Conservation (phyloP, 2,797 vertebrate species). For the Orestias chungarensis region DNA sequence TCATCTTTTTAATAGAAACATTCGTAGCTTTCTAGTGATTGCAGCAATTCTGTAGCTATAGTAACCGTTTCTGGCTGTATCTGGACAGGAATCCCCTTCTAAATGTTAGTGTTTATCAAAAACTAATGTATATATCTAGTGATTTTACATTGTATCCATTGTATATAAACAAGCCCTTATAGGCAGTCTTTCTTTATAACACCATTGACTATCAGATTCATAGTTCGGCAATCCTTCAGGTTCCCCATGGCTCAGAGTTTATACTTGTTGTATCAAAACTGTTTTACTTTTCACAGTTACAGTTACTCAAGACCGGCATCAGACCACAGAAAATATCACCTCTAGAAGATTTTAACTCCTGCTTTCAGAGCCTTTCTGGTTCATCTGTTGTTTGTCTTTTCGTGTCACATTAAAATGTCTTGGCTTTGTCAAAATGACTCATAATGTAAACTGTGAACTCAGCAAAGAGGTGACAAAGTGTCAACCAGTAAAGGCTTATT, state of each 20-base stretch:
- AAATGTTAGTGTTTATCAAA: too few species aligned
- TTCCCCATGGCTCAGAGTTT: not conserved
- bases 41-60: not conserved
- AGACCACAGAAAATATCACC: slow-evolving; percentile 20
- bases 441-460: slow-evolving; percentile 65
- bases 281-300: not conserved
- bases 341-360: slow-evolving; percentile 19
- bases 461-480: slow-evolving; percentile 70
- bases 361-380: slow-evolving; percentile 23
- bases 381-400: slow-evolving; percentile 55
- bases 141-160: too few species aligned
- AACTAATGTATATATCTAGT: too few species aligned
- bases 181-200: not conserved
- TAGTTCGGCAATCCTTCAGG: not conserved
- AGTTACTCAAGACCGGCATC: slow-evolving; percentile 8
- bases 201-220: not conserved
- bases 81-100: too few species aligned
- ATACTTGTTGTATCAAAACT: not conserved
- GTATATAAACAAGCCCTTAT: too few species aligned
- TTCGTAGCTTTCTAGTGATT: not conserved
- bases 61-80: too few species aligned
- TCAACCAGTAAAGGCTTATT: slow-evolving; percentile 61
- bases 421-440: slow-evolving; percentile 66
- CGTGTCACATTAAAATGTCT: slow-evolving; percentile 48
- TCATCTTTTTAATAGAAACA: not conserved